Evolutionary conservation across 1,140 invertebrate genomes (phyloP).

Genomic region (Eupeodes corollae): DNA sequence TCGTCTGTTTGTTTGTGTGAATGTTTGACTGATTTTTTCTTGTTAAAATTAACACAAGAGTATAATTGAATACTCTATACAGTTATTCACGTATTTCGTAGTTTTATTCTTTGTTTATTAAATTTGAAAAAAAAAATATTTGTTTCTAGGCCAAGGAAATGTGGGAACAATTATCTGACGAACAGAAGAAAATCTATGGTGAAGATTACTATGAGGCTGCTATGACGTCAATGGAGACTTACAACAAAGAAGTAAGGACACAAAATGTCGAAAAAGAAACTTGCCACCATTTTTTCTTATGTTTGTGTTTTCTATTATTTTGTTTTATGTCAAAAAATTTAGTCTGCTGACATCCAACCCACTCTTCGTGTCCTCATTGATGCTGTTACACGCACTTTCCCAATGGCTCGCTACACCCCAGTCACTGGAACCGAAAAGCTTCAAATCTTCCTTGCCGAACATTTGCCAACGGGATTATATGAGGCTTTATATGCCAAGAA

Average conservation of each 20-base stretch:
- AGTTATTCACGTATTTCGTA: too few relatives aligned
- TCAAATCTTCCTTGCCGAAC: conserved; percentile 63
- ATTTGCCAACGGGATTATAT: conserved; percentile 63
- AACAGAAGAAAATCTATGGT: conserved; percentile 63
- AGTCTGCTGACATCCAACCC: conserved; percentile 59
- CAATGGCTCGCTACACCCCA: conserved; percentile 65
- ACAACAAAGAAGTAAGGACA: conserved; percentile 47
- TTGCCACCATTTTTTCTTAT: background rate
- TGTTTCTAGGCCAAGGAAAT: conserved; percentile 54
- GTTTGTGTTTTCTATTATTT: conserved; percentile 5
- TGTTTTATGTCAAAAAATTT: too few relatives aligned
- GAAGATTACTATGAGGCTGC: conserved; percentile 71
- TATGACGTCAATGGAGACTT: conserved; percentile 61
- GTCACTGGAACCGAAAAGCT: conserved; percentile 62
- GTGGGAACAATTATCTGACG: conserved; percentile 63
- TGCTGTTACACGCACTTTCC: conserved; percentile 66
- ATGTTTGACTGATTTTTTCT: background rate
- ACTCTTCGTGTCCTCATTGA: conserved; percentile 59
- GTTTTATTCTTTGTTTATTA: too few relatives aligned
- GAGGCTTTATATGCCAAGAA: conserved; percentile 44
- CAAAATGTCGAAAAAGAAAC: background rate
- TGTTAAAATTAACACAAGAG: too few relatives aligned
- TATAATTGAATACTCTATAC: too few relatives aligned
- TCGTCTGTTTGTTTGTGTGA: background rate
- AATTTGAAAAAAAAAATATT: too few relatives aligned